Evolutionary conservation across 1,140 invertebrate genomes (phyloP), one percentile per base, ranked within the genome.

Genomic region (Manduca sexta): DNA sequence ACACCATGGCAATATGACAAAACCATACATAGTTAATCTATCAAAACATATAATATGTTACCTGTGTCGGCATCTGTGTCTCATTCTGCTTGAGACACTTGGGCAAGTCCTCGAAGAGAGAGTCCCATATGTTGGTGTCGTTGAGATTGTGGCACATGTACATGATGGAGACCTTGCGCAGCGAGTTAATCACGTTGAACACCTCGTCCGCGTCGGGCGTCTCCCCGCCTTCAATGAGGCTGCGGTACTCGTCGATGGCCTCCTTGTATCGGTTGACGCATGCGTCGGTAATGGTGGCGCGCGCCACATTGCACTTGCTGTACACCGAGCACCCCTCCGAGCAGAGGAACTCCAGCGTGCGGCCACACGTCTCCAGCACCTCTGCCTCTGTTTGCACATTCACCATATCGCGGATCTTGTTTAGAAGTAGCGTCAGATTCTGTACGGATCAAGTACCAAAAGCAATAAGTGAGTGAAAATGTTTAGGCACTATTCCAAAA

Each of bases 161-260:
- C 85, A 98, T 95, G 61, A 97, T 93, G 6, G 95, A 93, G 13
- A 98, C 92, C 86, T 98, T 98, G 70, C 97, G 95, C 18, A 99
- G 83, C 8, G 94, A 93, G 58, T 96, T 94, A 1, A 93, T 91
- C 45, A 99, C 91, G 64, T 93, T 93, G 82, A 97, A 98, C 12
- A 93, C 92, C 84, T 99, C 97, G 88, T 99, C 98, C 69, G 97
- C 97, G 85, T 98, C 96, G 1, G 97, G 94, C 64, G 97, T 94
- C 67, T 95, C 92, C 68, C 92, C 94, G 61, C 89, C 91, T 67
- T 90, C 92, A 59, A 94, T 88, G 2, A 94, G 86, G 79, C 91
- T 92, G 54, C 92, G 88, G 88, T 93, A 97, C 57, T 95, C 94
- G 72, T 95, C 93, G 57, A 97, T 93, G 12, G 95, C 92, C 82